Conservation (phyloP, 2,113 vertebrate species). For the Takifugu bimaculatus region DNA sequence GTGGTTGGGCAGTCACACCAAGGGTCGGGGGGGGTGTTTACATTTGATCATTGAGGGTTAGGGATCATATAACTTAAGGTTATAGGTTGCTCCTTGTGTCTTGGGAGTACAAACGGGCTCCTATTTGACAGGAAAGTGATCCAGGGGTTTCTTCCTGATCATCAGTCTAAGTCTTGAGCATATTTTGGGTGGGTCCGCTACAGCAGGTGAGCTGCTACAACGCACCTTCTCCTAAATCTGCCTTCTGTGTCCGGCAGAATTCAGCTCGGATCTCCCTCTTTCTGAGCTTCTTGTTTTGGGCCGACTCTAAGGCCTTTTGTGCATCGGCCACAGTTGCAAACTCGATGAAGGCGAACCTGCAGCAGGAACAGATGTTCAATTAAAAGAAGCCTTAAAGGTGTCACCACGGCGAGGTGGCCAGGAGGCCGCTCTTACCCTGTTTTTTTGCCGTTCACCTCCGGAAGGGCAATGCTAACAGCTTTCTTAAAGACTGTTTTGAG, state of each 20-base stretch:
- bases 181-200: too few species aligned
- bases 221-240: slow-evolving; percentile 14
- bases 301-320: slow-evolving; percentile 79
- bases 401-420: background rate
- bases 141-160: too few species aligned
- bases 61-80: too few species aligned
- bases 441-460: slow-evolving; percentile 76
- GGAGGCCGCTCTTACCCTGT: slow-evolving; percentile 74
- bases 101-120: too few species aligned
- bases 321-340: slow-evolving; percentile 81
- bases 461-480: slow-evolving; percentile 79
- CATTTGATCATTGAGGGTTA: too few species aligned
- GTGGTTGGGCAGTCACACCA: too few species aligned
- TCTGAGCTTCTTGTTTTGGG: slow-evolving; percentile 78
- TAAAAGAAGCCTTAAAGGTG: background rate
- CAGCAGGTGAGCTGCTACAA: background rate
- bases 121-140: too few species aligned
- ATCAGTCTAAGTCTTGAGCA: too few species aligned
- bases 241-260: slow-evolving; percentile 55
- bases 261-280: slow-evolving; percentile 79
- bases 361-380: background rate
- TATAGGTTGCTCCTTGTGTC: too few species aligned
- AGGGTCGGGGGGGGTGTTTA: too few species aligned
- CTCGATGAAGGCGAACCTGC: slow-evolving; percentile 83
- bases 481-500: slow-evolving; percentile 84